Evolutionary conservation across 1,140 invertebrate species (phyloP), one percentile per base, ranked within the genome.

Genomic region (Achatina immaculata): DNA sequence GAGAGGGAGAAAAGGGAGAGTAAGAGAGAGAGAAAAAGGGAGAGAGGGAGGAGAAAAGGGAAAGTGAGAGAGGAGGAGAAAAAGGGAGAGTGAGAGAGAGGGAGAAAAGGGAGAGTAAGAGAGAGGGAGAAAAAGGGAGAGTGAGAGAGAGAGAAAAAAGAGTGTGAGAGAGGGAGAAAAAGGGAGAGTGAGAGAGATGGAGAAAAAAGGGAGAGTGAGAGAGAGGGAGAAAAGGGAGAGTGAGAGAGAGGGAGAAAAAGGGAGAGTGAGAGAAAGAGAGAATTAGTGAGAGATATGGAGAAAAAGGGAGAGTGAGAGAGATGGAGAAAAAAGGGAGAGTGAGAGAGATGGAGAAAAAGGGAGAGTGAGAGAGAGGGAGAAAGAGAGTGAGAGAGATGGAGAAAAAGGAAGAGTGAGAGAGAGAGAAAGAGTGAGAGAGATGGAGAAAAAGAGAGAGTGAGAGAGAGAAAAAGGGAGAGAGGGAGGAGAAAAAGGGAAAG

Each of bases 401-500:
- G 42, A 43, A 55, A 58, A 36, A 43, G 28, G 36, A 34, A 1
- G 42, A 76, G 48, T 51, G 51, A 76, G 45, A 76, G 24, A 40
- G 75, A 68, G 65, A 68, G 28, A 68, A 28, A 68, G 65, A 68
- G 31, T 43, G 77, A 68, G 28, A 68, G 77, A 43, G 43, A 42
- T n/a, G 16, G 28, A 66, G 62, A 68, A 31, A 68, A 28, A 79
- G 62, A 79, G 34, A 79, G 38, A 69, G 77, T 42, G 42, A 69
- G 43, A 45, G 34, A 68, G 40, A 36, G 38, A 68, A 66, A 68
- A 40, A 69, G 24, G 31, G 43, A 69, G 65, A 69, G 77, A 79
- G 40, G 34, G 43, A 45, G n/a, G 24, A 24, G 69, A 34, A 71
- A 38, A 31, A 68, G 34, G 0, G 24, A 24, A 28, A 24, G 24